phyloP scores from a whole-genome alignment of 2,888 invertebrate species.

The Oligia latruncula region DNA sequence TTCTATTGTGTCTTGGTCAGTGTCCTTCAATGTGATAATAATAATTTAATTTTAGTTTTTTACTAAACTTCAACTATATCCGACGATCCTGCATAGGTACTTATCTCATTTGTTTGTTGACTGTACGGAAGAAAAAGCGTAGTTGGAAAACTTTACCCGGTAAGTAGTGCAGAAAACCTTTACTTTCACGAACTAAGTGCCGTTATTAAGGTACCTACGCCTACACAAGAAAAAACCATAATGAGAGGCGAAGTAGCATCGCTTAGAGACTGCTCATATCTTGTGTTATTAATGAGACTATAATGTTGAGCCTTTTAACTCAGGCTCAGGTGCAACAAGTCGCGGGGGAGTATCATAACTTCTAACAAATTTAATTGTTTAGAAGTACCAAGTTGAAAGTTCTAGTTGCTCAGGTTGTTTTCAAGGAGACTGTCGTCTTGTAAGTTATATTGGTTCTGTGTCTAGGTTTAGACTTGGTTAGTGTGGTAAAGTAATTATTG shows the following conservation, averaged over 20 bases:
- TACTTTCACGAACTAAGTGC: background rate
- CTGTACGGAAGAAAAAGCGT: background rate
- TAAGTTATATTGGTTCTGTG: constrained; percentile 31
- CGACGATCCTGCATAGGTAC: too few relatives aligned
- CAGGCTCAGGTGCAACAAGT: constrained; percentile 69
- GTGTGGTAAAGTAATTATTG: constrained; percentile 2
- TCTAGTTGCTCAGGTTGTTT: constrained; percentile 32
- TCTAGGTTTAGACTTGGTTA: background rate
- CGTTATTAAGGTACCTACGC: constrained; percentile 6
- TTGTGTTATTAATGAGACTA: constrained; percentile 71
- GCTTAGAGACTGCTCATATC: constrained; percentile 56
- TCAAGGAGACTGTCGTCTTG: constrained; percentile 28
- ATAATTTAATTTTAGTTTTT: too few relatives aligned
- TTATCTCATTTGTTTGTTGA: too few relatives aligned
- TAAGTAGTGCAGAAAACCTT: background rate
- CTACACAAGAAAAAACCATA: constrained; percentile 31
- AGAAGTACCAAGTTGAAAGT: constrained; percentile 63
- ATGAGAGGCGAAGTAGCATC: constrained; percentile 29
- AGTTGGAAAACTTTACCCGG: background rate
- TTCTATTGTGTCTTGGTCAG: too few relatives aligned
- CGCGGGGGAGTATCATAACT: constrained; percentile 67
- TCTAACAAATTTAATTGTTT: constrained; percentile 70
- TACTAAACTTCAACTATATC: too few relatives aligned
- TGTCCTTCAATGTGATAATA: too few relatives aligned
- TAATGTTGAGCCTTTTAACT: constrained; percentile 71